Base-by-base conservation (phyloP, 2,113 vertebrate genomes). In the Microcebus murinus region DNA sequence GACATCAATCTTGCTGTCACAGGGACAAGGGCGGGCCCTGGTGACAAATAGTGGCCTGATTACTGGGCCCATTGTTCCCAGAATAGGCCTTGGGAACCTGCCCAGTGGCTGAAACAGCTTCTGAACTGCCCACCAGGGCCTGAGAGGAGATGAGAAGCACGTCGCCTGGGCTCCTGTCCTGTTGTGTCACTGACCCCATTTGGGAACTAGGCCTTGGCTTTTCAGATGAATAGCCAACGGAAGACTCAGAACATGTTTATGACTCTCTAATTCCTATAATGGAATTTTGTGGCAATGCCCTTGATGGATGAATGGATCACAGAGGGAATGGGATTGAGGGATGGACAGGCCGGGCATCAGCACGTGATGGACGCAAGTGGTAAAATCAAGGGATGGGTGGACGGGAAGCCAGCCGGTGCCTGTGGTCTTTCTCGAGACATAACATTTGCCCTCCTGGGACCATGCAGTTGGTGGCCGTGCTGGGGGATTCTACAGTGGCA, bases 31-130 rank as follows among this genome's bases (percentile, higher is more conserved):
- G 85, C 63, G 77, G 87, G 68, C 52, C 23, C 42, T 31, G 73
- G 36, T 97, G 93, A 95, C 86, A 94, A 55, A 91, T 29, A 42
- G 59, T 74, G 95, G 36, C 96, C 95, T 95, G 80, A 95, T 95
- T 93, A 52, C 70, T 61, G 45, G n/a, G 20, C 65, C 48, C n/a
- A 89, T 87, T 95, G 91, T 95, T 95, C 31, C 76, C n/a, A 70
- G 39, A 71, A 79, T 83, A 48, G 89, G 86, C 39, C n/a, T 73
- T 84, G 68, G 81, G 55, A 84, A 13, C 25, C 81, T 71, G 52
- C 83, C 93, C 39, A 59, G 61, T 52, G 50, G 42, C 48, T 57
- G 57, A 96, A 20, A 73, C 27, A 74, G 85, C 81, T 87, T 39
- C 31, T 36, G 42, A 57, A 20, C 71, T 91, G 55, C 89, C 91